Conservation (phyloP, 2,888 invertebrate species). For the Aquatica leii region DNA sequence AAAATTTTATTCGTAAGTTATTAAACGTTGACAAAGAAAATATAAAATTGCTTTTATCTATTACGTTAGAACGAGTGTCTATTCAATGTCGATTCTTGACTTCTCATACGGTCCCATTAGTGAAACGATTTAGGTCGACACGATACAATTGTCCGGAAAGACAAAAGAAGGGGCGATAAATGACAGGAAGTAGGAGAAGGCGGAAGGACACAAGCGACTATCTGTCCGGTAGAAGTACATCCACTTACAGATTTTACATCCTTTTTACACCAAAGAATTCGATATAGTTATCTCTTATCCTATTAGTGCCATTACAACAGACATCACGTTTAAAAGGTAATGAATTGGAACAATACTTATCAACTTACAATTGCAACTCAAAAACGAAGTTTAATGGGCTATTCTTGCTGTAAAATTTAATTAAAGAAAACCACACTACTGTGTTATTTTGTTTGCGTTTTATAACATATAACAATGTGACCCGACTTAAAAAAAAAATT, state of each 20-base stretch:
- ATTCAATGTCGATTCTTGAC: constrained; percentile 19
- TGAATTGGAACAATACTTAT: constrained; percentile 2
- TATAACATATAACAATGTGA: too few relatives aligned
- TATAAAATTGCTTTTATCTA: constrained; percentile 3
- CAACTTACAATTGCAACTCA: too few relatives aligned
- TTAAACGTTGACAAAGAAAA: constrained; percentile 10
- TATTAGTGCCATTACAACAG: not conserved
- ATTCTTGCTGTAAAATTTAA: too few relatives aligned
- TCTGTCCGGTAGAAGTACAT: constrained; percentile 46
- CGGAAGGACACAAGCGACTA: constrained; percentile 52
- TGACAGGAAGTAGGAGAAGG: constrained; percentile 46
- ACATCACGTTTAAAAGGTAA: constrained; percentile 4
- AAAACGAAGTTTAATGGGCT: too few relatives aligned
- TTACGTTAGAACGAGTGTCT: not conserved
- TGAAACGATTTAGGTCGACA: constrained; percentile 37
- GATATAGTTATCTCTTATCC: not conserved
- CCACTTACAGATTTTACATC: constrained; percentile 42
- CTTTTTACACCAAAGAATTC: constrained; percentile 5
- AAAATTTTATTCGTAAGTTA: not conserved
- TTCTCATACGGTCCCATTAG: constrained; percentile 28
- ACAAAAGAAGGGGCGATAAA: constrained; percentile 52
- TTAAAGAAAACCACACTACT: too few relatives aligned
- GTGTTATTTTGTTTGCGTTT: too few relatives aligned
- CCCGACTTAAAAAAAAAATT: too few relatives aligned
- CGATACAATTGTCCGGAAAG: constrained; percentile 47